Conservation (phyloP, 2,113 vertebrate species). For the Myotis brandtii region DNA sequence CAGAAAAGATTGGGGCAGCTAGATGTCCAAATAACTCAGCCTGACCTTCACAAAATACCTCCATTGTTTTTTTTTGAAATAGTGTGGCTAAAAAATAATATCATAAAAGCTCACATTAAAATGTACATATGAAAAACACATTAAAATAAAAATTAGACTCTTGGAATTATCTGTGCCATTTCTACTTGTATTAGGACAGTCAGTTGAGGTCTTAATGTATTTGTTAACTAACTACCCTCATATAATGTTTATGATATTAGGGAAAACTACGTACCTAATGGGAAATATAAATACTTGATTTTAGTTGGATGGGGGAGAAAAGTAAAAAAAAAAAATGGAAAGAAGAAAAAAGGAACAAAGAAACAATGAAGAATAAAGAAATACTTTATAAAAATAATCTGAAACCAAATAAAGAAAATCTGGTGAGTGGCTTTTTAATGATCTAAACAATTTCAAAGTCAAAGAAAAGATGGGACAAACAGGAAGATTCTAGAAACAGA, state of each 20-base stretch:
- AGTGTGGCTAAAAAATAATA: conserved; percentile 29
- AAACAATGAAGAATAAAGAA: neutral
- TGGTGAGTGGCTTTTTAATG: neutral
- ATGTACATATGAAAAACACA: conserved; percentile 24
- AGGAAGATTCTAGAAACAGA: neutral
- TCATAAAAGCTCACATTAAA: conserved; percentile 22
- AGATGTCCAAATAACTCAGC: neutral
- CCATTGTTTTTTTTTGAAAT: neutral
- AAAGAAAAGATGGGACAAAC: neutral
- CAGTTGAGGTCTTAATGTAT: conserved; percentile 46
- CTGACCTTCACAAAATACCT: neutral
- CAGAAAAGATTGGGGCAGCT: neutral
- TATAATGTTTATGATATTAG: conserved; percentile 14
- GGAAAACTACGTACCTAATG: neutral
- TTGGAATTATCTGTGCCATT: conserved; percentile 53
- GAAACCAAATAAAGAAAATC: conserved; percentile 25
- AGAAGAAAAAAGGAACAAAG: neutral
- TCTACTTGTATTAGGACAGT: conserved; percentile 45
- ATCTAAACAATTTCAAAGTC: conserved; percentile 22
- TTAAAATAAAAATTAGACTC: conserved; percentile 49
- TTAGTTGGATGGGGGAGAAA: neutral
- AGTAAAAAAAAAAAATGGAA: neutral
- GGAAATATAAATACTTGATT: conserved; percentile 55
- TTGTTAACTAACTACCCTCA: conserved; percentile 52
- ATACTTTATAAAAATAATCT: conserved; percentile 16